Base-by-base conservation (phyloP, 2,113 vertebrate species). In the Sebastes fasciatus region DNA sequence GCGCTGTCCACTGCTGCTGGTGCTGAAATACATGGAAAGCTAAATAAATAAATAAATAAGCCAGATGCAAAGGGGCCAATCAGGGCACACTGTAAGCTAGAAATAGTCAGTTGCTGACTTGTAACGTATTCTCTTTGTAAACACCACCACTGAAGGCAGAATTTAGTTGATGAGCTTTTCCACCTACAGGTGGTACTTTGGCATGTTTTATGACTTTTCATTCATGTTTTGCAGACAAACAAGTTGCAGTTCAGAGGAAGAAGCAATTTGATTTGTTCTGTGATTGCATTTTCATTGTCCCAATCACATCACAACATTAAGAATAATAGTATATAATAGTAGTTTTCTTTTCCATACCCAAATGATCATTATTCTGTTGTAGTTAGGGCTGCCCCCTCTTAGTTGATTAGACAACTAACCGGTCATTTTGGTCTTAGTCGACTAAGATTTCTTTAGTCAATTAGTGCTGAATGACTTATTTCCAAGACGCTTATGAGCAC, bases 1-100 rank as follows among this genome's bases (percentile, higher is more conserved):
- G 83, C 23, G 34, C 86, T 87, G 79, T 86, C 51, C 79, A 42
- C 60, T 76, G 51, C 67, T 26, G 3, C 12, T 64, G 57, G 87
- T 85, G 66, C 82, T 86, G 82, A 92, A 90, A 34, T 34, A 34
- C 34, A 34, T 34, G 34, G 34, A 34, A 34, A 34, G 34, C 10
- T 23, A 2, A 23, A 8, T 70, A 8, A 63, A 63, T 48, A 46
- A 45, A 11, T 8, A 19, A 8, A 51, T 69, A 5, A 40, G 14
- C 13, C 45, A 16, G 43, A 45, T 43, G 43, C 42, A 51, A 26
- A 1, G 55, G 8, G 19, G 3, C 4, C 13, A 17, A 12, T 45
- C n/a, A 5, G 6, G 13, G 19, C 48, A 17, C 52, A 9, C 12
- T 21, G 8, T 26, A 12, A 42, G 13, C 42, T 2, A 21, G 19